Evolutionary conservation across 2,888 invertebrate genomes (phyloP), one percentile per base, ranked within the genome.

Genomic region (Apeira syringaria): DNA sequence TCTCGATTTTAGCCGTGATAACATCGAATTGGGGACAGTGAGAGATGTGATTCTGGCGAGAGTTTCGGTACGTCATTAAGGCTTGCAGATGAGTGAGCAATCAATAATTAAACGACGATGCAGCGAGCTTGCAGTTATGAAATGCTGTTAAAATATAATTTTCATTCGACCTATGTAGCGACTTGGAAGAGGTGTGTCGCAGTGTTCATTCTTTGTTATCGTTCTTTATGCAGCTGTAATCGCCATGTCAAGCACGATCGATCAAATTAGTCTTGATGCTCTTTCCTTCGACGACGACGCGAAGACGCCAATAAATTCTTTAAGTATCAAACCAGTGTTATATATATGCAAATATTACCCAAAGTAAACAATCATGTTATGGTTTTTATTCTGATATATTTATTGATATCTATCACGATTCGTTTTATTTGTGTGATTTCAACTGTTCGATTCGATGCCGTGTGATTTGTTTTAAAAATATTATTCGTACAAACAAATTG

Each of bases 81-180:
- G 47, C 38, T 30, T 38, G 39, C 33, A 20, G 29, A 36, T 33
- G 41, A 50, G 47, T 48, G 42, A 30, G 46, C 47, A 36, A 25
- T 55, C 55, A 34, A 57, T 59, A 60, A 66, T 64, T 59, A 57
- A 46, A 45, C 44, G 26, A 20, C 50, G 50, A 52, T 59, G 56
- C 53, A 60, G 51, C 40, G 33, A 41, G 24, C 28, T 13, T 38
- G 35, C 17, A 45, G 45, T 64, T 59, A 60, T 54, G 64, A 66
- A 66, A 68, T 50, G 41, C 22, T 52, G 52, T 50, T 51, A 48
- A 51, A 52, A 48, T 49, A 50, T 52, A 47, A 59, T 56, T 47
- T 50, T 34, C 32, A 47, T 44, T 41, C 31, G 45, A 34, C 37
- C 15, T 15, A 15, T 15, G 4, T 15, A 36, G 41, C 42, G 38